Evolutionary conservation across 1,140 invertebrate species (phyloP), one percentile per base, ranked within the genome.

Genomic region (Brachionus calyciflorus): DNA sequence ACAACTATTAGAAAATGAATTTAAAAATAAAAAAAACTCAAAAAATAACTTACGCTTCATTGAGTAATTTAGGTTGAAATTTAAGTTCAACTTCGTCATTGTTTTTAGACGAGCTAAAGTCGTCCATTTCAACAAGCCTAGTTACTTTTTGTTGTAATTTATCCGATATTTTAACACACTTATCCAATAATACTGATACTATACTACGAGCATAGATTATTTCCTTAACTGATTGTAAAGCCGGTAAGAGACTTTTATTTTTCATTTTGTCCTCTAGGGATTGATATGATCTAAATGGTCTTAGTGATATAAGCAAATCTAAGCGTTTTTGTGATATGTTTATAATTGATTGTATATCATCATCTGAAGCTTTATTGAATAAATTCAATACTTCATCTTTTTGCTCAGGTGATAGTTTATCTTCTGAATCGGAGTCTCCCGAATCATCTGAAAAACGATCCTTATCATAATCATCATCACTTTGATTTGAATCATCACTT

Each of bases 91-190:
- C 80, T n/a, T 79, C 78, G n/a, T n/a, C n/a, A n/a, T n/a, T n/a
- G 40, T 63, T 63, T 63, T 63, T 41, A 26, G 60, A 65, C 17
- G 48, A 63, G 26, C 80, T 79, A 26, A 80, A 78, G 60, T 75
- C 69, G 14, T 79, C 79, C 5, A 70, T 79, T 12, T 77, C 41
- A 5, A 63, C 40, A 19, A 87, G 79, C 28, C 80, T 79, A n/a
- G 82, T 80, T 0, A 87, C 86, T 10, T 84, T 80, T n/a, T 79
- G 78, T 68, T 83, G 83, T 82, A 88, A 84, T 40, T 86, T 80
- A 7, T 81, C 77, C 17, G 83, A 83, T 48, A 88, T 86, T 30
- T 82, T 81, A 76, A 87, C 83, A 81, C 87, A 88, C 60, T 82
- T 83, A 55, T 83, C 80, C 86, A 88, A 87, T 17, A 88, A 79